A percentile compares a stretch with the other conserved stretches of the same genome.
phyloP scores from a whole-genome alignment of 2,888 invertebrate species.

The Aphelenchoides bicaudatus region DNA sequence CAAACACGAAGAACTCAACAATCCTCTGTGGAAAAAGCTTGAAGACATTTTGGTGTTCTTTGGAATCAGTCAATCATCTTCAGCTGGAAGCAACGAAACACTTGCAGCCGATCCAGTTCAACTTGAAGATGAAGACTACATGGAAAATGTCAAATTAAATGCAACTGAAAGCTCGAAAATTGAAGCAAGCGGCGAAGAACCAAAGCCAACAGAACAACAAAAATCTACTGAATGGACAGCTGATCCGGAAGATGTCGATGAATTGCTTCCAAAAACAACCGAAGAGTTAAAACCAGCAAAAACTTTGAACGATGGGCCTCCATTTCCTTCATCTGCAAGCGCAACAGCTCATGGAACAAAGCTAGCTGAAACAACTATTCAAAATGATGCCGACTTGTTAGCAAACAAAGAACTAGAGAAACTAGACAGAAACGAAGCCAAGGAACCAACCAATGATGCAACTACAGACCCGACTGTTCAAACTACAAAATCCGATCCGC shows the following conservation, averaged over 20 bases:
- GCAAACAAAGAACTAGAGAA: too few relatives aligned
- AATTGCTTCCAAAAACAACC: neutral
- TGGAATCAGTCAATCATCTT: slow-evolving; percentile 30
- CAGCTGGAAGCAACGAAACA: slow-evolving; percentile 7
- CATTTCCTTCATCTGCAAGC: neutral
- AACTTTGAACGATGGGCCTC: slow-evolving; percentile 1
- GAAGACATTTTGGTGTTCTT: slow-evolving; percentile 42
- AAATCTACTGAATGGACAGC: too few relatives aligned
- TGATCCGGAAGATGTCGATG: too few relatives aligned
- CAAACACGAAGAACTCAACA: slow-evolving; percentile 41
- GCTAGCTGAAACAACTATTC: neutral
- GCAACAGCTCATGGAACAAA: slow-evolving; percentile 8
- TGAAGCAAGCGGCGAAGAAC: slow-evolving; percentile 6
- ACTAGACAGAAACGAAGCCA: too few relatives aligned
- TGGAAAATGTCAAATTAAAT: slow-evolving; percentile 21
- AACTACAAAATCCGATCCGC: slow-evolving; percentile 25
- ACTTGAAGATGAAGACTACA: slow-evolving; percentile 21
- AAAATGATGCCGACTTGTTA: slow-evolving; percentile 10
- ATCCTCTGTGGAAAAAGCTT: slow-evolving; percentile 43
- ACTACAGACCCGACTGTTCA: slow-evolving; percentile 1
- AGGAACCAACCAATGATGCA: too few relatives aligned
- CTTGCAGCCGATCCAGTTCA: slow-evolving; percentile 3
- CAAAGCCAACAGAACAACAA: neutral
- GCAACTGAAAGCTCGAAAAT: neutral
- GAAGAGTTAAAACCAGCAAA: neutral